Conservation (phyloP, 2,113 vertebrate species). For the Jacana jacana region DNA sequence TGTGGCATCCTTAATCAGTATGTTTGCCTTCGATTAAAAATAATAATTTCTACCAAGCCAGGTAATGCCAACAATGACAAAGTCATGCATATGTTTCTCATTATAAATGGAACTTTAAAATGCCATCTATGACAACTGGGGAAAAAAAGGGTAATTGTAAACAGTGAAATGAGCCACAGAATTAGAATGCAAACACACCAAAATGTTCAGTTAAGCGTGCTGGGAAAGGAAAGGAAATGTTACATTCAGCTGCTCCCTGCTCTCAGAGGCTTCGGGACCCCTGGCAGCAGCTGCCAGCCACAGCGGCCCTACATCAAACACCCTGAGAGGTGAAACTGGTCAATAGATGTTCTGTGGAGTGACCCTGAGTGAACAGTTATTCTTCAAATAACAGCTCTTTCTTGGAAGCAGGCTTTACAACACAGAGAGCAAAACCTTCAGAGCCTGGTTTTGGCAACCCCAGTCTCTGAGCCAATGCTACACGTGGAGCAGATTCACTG, state of each 20-base stretch:
- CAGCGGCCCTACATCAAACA: background rate
- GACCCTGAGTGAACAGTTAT: background rate
- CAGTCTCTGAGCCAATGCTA: background rate
- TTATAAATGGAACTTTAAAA: slow-evolving; percentile 42
- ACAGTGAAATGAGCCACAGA: slow-evolving; percentile 42
- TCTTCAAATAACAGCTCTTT: background rate
- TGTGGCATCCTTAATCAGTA: slow-evolving; percentile 35
- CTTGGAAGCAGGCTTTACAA: background rate
- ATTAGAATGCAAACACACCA: background rate
- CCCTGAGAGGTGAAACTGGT: background rate
- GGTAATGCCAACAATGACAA: slow-evolving; percentile 53
- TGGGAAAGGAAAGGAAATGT: background rate
- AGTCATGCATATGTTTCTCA: slow-evolving; percentile 52
- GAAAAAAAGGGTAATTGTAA: background rate
- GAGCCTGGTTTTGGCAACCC: background rate
- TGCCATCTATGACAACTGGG: background rate
- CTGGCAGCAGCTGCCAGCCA: background rate
- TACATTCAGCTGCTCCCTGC: background rate
- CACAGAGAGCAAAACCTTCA: background rate
- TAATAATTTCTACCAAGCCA: slow-evolving; percentile 40
- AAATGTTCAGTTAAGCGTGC: background rate
- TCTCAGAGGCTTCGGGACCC: background rate
- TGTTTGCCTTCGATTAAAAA: slow-evolving; percentile 28
- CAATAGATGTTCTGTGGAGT: background rate
- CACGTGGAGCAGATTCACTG: background rate